Percentiles rank a stretch among this genome's conserved stretches.
Conservation (phyloP, 2,797 vertebrate species). For the Propithecus deckenii region DNA sequence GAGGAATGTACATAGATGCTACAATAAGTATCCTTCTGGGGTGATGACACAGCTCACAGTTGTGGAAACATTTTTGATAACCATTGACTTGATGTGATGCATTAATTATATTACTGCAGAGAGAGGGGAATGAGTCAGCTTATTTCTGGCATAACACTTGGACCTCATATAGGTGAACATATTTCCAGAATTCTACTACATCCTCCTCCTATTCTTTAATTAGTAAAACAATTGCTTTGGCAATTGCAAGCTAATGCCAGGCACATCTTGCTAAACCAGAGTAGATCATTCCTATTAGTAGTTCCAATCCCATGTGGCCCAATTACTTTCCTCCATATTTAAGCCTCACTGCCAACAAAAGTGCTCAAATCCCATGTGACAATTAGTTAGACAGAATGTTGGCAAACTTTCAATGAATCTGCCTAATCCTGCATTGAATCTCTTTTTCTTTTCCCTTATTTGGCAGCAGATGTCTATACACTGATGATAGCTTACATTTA, state of each 20-base stretch:
- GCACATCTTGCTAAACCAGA: slow-evolving; percentile 6
- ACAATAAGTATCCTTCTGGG: not conserved
- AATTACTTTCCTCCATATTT: slow-evolving; percentile 26
- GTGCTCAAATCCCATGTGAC: slow-evolving; percentile 24
- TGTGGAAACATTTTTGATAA: not conserved
- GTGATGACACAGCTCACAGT: not conserved
- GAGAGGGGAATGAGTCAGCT: not conserved
- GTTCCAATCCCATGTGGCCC: not conserved
- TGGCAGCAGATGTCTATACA: not conserved
- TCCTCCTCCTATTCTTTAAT: slow-evolving; percentile 1
- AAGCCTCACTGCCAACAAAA: slow-evolving; percentile 56
- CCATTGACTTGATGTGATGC: not conserved
- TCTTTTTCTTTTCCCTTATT: not conserved
- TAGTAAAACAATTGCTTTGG: slow-evolving; percentile 20
- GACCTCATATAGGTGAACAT: not conserved
- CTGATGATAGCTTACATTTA: not conserved
- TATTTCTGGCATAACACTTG: not conserved
- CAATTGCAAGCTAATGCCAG: not conserved
- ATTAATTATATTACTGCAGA: not conserved
- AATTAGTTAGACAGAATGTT: slow-evolving; percentile 11
- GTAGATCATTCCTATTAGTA: slow-evolving; percentile 24
- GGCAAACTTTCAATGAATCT: slow-evolving; percentile 32
- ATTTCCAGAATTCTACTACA: not conserved
- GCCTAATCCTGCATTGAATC: not conserved
- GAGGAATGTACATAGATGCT: not conserved